Base-by-base conservation (phyloP, 2,113 vertebrate species). In the Mionectes macconnelli region DNA sequence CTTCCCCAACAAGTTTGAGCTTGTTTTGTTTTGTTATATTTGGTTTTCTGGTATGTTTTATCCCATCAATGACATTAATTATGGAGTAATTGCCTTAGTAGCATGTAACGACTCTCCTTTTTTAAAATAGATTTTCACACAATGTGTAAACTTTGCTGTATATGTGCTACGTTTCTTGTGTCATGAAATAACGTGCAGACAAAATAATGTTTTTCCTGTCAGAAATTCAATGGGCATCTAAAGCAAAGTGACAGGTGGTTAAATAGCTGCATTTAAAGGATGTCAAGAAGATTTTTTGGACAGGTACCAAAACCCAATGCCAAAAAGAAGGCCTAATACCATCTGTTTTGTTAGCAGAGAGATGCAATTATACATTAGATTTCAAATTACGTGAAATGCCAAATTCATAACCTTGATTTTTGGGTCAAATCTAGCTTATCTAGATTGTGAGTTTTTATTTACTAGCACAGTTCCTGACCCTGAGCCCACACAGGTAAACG, bases 171-270 rank as follows among this genome's bases (percentile, higher is more conserved):
- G 44, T 93, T 96, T 78, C 89, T 92, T 93, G 95, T 97, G 94
- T 97, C 86, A 59, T 18, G 86, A 95, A 96, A 94, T 94, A 97
- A 96, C 18, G 70, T 96, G 95, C 85, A 78, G 95, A 94, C 92
- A 96, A 97, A 98, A 97, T 97, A 97, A 97, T 96, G 95, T 97
- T 97, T 97, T 98, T 96, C 95, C 97, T 96, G 95, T 96, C 94
- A 97, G 96, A 97, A 97, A 96, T 97, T 97, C 97, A 97, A 89
- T 97, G 95, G 94, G 92, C 85, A 94, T 94, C 90, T 91, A 96
- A 92, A 96, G 97, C 96, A 96, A 96, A 97, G 76, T 97, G 97
- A 96, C 95, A 96, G 95, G 89, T 95, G 95, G 95, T 97, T 96
- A 95, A 98, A 97, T 95, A 97, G 93, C 94, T 96, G 94, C 96